Conservation (phyloP, 2,888 invertebrate genomes). For the Aricia artaxerxes region DNA sequence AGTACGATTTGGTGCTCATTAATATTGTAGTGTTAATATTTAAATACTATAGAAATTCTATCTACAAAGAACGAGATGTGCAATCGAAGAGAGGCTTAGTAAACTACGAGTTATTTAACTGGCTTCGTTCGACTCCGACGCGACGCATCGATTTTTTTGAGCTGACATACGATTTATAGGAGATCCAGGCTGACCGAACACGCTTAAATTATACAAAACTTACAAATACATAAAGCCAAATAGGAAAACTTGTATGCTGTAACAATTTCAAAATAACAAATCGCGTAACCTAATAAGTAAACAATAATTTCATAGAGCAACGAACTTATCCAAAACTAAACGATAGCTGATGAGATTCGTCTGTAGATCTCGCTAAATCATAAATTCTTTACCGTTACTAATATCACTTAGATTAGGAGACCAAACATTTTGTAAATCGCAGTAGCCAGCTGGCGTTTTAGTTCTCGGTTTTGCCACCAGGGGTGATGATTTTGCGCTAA, state of each 20-base stretch:
- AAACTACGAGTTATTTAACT: slow-evolving; percentile 39
- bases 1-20: slow-evolving; percentile 80
- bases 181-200: slow-evolving; percentile 9
- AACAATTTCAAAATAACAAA: slow-evolving; percentile 21
- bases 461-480: not conserved
- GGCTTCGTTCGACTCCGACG: slow-evolving; percentile 32
- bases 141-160: slow-evolving; percentile 7
- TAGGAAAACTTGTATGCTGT: slow-evolving; percentile 11
- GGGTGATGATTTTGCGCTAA: not conserved
- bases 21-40: slow-evolving; percentile 72
- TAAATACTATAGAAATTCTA: slow-evolving; percentile 70
- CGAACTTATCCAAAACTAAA: slow-evolving; percentile 16
- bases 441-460: not conserved
- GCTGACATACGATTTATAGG: slow-evolving; percentile 12
- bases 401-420: slow-evolving; percentile 8
- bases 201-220: slow-evolving; percentile 4
- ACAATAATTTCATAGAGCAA: slow-evolving; percentile 19
- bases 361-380: not conserved
- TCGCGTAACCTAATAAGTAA: slow-evolving; percentile 5
- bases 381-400: slow-evolving; percentile 16
- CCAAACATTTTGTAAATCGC: slow-evolving; percentile 12
- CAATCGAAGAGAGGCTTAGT: slow-evolving; percentile 57
- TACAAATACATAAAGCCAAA: slow-evolving; percentile 21
- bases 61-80: slow-evolving; percentile 69
- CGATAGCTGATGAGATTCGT: slow-evolving; percentile 4